Base-by-base conservation (phyloP, 2,113 vertebrate genomes). In the Gymnocephalus cernua region DNA sequence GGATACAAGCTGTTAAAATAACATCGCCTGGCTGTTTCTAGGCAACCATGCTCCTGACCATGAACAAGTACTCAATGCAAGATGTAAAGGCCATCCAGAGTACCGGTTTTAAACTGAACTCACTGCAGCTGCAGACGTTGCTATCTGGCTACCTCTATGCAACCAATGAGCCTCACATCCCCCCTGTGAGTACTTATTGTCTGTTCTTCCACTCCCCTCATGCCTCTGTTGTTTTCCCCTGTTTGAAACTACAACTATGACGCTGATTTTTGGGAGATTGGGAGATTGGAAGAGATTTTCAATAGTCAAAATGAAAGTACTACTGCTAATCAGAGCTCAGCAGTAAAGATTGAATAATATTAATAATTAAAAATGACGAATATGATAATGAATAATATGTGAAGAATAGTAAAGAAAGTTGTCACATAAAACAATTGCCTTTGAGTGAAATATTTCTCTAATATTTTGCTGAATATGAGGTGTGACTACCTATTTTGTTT, bases 61-160 rank as follows among this genome's bases (percentile, higher is more conserved):
- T 98, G 97, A 97, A 96, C 44, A 97, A 97, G 75, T 97, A 96
- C 5, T 95, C 95, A 0, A 91, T 92, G 63, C 93, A 95, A 25
- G 96, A 98, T 51, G 91, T 94, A 53, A 94, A 96, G 78, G 94
- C 92, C 78, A 96, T 98, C 83, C 96, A 95, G 83, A 97, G 94
- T 70, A 95, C 95, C 88, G 98, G 97, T 86, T 99, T 98, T 93
- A 98, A 97, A 90, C 65, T 99, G 83, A 99, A 99, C 80, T 99
- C 97, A 0, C 80, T 97, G 83, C 98, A 99, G 73, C 93, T 99
- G 4, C 95, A 95, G 63, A 96, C 94, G 80, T 71, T 99, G 70
- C 71, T 98, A 57, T 94, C 94, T 19, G 96, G 95, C 74, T 98
- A 98, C 84, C 95, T 97, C 86, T 97, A 96, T 80, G 96, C 96